Conservation (phyloP, 2,888 invertebrate genomes). For the Sicus ferrugineus region DNA sequence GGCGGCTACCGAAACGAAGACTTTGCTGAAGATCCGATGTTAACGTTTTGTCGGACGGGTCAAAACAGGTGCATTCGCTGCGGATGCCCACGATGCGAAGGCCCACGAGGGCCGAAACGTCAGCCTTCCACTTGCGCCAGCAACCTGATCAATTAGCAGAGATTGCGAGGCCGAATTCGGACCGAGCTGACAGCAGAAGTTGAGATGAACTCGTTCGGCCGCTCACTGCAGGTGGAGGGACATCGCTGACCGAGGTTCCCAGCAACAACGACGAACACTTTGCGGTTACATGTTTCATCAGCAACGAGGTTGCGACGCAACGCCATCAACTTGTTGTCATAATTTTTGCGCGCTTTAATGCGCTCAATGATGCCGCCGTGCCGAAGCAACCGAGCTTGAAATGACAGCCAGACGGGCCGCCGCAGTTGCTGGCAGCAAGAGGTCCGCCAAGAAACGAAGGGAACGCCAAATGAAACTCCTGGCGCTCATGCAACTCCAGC, state of each 20-base stretch:
- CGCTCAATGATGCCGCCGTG: neutral
- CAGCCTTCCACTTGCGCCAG: neutral
- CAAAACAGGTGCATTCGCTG: conserved; percentile 26
- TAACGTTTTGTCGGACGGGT: conserved; percentile 13
- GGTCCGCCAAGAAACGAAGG: neutral
- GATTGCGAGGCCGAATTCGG: conserved; percentile 11
- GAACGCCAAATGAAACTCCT: too few relatives aligned
- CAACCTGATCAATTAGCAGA: conserved; percentile 33
- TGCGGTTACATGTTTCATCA: conserved; percentile 30
- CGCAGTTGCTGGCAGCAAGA: too few relatives aligned
- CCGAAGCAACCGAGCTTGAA: neutral
- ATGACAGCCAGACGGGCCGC: too few relatives aligned
- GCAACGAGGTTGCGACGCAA: conserved; percentile 8
- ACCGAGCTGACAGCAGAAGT: neutral
- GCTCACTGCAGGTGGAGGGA: neutral
- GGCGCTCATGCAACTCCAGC: neutral
- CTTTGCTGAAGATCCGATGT: conserved; percentile 18
- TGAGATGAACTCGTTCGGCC: conserved; percentile 15
- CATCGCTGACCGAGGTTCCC: neutral
- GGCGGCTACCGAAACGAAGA: too few relatives aligned
- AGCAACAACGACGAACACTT: conserved; percentile 18
- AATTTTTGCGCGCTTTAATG: conserved; percentile 16
- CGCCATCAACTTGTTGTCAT: conserved; percentile 30
- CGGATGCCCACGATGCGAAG: conserved; percentile 3
- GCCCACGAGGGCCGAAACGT: neutral